These are phyloP conservation scores for Eulemur macaco DNA, from an alignment of 2,113 vertebrate species.

Conservation along the genomic window DNA sequence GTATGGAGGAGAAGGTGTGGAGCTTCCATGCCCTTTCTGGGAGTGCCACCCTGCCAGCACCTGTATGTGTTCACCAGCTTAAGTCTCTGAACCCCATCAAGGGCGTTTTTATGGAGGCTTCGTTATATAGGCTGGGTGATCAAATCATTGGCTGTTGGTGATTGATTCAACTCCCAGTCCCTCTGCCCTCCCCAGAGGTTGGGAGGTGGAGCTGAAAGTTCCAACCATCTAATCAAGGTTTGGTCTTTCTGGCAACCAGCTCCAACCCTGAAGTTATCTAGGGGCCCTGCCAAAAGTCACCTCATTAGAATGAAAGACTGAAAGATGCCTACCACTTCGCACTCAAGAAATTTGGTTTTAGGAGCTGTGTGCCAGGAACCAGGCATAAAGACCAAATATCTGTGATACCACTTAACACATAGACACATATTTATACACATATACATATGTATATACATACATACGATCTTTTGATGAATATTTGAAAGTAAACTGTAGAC, in stretches of 20 bases:
- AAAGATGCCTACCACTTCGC: not conserved
- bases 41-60: not conserved
- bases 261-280: not conserved
- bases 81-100: not conserved
- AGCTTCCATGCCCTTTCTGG: not conserved
- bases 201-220: not conserved
- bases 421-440: not conserved
- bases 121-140: not conserved
- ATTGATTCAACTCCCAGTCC: no score
- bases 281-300: not conserved
- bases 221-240: not conserved
- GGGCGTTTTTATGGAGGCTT: not conserved
- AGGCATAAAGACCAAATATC: not conserved
- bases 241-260: not conserved
- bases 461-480: not conserved
- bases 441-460: not conserved
- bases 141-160: not conserved
- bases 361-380: not conserved
- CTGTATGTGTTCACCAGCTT: not conserved
- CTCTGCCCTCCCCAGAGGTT: not conserved
- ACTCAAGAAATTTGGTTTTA: not conserved
- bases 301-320: not conserved
- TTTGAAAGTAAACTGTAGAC: not conserved
- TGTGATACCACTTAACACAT: not conserved
- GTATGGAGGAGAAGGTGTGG: not conserved